Conservation (phyloP, 2,888 invertebrate species). For the Carcina quercana region DNA sequence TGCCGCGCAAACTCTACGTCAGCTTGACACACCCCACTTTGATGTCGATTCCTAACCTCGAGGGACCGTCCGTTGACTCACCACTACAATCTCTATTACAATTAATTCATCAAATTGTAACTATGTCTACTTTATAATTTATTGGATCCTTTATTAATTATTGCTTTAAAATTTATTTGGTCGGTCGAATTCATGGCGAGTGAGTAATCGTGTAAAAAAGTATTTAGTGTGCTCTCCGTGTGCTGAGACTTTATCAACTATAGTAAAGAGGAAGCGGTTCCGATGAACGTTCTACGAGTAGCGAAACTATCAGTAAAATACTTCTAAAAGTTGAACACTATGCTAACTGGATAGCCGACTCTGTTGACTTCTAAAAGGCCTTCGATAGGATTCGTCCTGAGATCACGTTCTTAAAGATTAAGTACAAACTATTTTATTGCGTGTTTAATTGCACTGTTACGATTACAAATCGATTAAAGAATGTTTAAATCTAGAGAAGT, state of each 20-base stretch:
- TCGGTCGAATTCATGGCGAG: constrained; percentile 60
- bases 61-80: too few relatives aligned
- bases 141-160: constrained; percentile 51
- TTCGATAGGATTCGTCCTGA: constrained; percentile 68
- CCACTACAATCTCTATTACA: too few relatives aligned
- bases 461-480: constrained; percentile 46
- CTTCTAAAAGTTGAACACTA: constrained; percentile 50
- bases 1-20: constrained; percentile 51
- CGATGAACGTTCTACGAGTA: constrained; percentile 53
- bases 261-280: constrained; percentile 51
- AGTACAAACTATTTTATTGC: constrained; percentile 71
- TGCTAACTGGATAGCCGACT: constrained; percentile 53
- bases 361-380: constrained; percentile 58
- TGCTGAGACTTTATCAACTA: constrained; percentile 44
- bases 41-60: too few relatives aligned
- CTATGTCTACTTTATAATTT: constrained; percentile 39
- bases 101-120: constrained; percentile 30
- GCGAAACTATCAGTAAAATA: constrained; percentile 60
- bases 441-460: constrained; percentile 70
- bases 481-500: constrained; percentile 40
- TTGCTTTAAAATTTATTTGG: constrained; percentile 51
- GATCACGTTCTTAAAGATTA: constrained; percentile 71
- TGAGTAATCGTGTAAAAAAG: constrained; percentile 56
- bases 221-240: constrained; percentile 58
- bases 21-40: constrained; percentile 18